Percentiles rank a stretch among this genome's conserved stretches.
phyloP scores from a whole-genome alignment of 2,113 vertebrate genomes.

The Protobothrops mucrosquamatus region DNA sequence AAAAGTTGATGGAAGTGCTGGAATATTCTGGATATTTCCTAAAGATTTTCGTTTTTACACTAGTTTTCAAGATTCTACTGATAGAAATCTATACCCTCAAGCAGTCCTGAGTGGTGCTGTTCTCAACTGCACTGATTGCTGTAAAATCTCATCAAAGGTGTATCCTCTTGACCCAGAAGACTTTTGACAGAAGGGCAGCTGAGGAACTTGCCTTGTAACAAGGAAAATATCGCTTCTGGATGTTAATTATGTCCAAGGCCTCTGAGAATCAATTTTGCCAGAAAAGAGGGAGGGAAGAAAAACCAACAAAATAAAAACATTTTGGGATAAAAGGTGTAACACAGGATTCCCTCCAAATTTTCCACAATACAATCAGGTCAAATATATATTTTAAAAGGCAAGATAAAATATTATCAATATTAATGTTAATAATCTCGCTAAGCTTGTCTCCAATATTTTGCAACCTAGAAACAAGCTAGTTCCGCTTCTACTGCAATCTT shows the following conservation, averaged over 20 bases:
- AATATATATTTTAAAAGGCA: neutral
- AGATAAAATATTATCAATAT: neutral
- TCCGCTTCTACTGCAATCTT: neutral
- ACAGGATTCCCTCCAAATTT: neutral
- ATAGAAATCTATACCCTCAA: neutral
- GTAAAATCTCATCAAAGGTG: neutral
- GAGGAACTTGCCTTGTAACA: neutral
- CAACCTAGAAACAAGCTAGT: neutral
- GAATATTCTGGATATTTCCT: neutral
- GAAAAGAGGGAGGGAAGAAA: neutral
- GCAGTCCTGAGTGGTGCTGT: neutral
- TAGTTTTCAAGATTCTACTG: neutral
- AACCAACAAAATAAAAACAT: neutral
- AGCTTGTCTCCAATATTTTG: neutral
- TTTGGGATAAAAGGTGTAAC: neutral
- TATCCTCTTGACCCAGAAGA: neutral
- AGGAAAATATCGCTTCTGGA: neutral
- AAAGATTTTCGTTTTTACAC: neutral
- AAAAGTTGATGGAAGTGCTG: no score
- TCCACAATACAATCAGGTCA: neutral
- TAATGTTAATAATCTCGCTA: neutral
- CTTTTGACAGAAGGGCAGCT: neutral
- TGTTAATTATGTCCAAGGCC: neutral
- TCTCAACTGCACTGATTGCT: neutral
- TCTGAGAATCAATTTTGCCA: neutral